Conservation (phyloP, 1,140 invertebrate species). For the Drosophila lacertosa region DNA sequence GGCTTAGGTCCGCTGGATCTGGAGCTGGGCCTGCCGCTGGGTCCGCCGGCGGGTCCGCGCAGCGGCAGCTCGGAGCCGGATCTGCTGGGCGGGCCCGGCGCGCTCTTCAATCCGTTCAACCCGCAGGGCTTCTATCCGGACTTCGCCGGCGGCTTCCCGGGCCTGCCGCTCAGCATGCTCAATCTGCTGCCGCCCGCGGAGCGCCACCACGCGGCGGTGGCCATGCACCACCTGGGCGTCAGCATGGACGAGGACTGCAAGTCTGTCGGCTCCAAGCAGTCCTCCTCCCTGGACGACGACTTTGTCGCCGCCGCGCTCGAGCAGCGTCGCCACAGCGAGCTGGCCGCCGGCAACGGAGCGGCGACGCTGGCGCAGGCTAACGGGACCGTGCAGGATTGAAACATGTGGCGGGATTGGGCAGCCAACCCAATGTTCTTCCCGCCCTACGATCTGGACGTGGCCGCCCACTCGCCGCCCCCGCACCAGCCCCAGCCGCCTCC, state of each 20-base stretch:
- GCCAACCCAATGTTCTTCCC: constrained; percentile 83
- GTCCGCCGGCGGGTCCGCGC: constrained; percentile 84
- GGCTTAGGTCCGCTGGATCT: constrained; percentile 62
- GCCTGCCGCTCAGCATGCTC: constrained; percentile 92
- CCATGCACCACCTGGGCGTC: constrained; percentile 82
- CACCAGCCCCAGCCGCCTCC: constrained; percentile 37
- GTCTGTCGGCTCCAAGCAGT: constrained; percentile 87
- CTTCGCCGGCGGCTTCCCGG: constrained; percentile 89
- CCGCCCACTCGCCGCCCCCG: constrained; percentile 35
- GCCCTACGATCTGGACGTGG: constrained; percentile 64
- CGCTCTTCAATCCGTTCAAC: constrained; percentile 89
- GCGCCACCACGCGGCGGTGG: constrained; percentile 85
- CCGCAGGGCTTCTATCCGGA: constrained; percentile 91
- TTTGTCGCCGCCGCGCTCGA: constrained; percentile 85
- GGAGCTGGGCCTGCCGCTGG: constrained; percentile 66
- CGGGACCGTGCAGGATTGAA: constrained; percentile 87
- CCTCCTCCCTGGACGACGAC: constrained; percentile 87
- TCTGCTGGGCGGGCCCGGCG: constrained; percentile 85
- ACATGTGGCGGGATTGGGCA: constrained; percentile 84
- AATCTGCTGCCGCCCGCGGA: constrained; percentile 92
- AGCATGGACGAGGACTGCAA: constrained; percentile 88
- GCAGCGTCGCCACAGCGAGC: constrained; percentile 66
- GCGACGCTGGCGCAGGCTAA: constrained; percentile 86
- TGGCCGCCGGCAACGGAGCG: constrained; percentile 32
- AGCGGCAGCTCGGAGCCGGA: constrained; percentile 87